Evolutionary conservation across 30 jellyfish, hydroid and myxozoan genomes (phyloP).

Genomic region (Aurelia sp.): DNA sequence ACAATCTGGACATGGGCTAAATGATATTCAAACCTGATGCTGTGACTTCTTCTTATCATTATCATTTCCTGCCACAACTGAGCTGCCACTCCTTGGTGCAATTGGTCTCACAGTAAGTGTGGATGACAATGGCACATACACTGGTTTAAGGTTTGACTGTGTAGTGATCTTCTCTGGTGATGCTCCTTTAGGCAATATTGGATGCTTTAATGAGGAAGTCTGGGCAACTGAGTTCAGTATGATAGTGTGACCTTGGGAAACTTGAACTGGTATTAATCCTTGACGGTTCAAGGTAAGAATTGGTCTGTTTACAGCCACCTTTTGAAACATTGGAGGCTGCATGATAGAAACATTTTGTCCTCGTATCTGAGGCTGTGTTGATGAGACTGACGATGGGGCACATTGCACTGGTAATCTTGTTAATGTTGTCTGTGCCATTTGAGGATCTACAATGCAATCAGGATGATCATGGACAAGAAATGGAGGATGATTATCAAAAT

Average conservation of each 20-base stretch:
- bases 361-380: constrained; percentile 9
- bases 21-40: constrained; percentile 18
- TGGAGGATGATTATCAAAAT: too few species aligned
- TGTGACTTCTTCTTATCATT: constrained; percentile 36
- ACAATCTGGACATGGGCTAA: too few species aligned
- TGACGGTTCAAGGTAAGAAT: constrained; percentile 42
- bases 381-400: constrained; percentile 24
- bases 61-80: constrained; percentile 2
- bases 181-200: constrained; percentile 57
- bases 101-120: constrained; percentile 66
- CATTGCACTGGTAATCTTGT: constrained; percentile 35
- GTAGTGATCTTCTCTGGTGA: constrained; percentile 54
- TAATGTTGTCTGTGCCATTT: constrained; percentile 45
- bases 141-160: constrained; percentile 39
- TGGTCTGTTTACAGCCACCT: constrained; percentile 31
- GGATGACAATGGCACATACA: constrained; percentile 52
- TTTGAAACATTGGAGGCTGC: constrained; percentile 40
- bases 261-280: constrained; percentile 57
- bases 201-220: constrained; percentile 7
- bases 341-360: constrained; percentile 37
- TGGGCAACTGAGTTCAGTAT: constrained; percentile 42
- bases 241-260: constrained; percentile 52
- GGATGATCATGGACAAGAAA: too few species aligned
- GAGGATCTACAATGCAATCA: constrained; percentile 33
- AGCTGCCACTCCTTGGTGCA: constrained; percentile 62